Conservation (phyloP, 1,140 invertebrate species). For the Tetraneura akinire region DNA sequence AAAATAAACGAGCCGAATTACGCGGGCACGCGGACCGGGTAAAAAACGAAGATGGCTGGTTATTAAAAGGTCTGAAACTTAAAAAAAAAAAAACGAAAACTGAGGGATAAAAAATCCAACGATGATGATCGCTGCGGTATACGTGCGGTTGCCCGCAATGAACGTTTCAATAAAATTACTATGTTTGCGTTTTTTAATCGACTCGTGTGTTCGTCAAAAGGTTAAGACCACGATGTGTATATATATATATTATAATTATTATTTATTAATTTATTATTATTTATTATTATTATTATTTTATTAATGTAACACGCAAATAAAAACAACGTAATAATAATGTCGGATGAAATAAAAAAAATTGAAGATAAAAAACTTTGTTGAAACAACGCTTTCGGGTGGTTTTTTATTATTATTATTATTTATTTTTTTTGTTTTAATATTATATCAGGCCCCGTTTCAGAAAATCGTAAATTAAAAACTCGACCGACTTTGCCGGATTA, state of each 20-base stretch:
- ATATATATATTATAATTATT: too few relatives aligned
- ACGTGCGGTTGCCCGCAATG: too few relatives aligned
- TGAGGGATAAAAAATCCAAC: not conserved
- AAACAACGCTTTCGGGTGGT: not conserved
- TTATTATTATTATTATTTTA: too few relatives aligned
- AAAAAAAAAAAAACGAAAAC: too few relatives aligned
- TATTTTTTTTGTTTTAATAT: too few relatives aligned
- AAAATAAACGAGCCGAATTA: too few relatives aligned
- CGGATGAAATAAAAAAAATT: not conserved
- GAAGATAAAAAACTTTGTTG: not conserved
- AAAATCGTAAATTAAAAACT: conserved; percentile 48
- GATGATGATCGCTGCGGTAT: not conserved
- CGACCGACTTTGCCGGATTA: conserved; percentile 24
- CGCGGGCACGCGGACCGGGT: too few relatives aligned
- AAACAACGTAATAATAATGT: not conserved
- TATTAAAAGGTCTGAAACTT: not conserved
- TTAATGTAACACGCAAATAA: too few relatives aligned
- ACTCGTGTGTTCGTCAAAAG: not conserved
- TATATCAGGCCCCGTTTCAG: not conserved
- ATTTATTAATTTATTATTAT: too few relatives aligned
- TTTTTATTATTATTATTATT: too few relatives aligned
- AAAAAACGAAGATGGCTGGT: too few relatives aligned
- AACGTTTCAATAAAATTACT: not conserved
- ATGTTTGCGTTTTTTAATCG: not conserved
- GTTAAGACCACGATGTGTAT: too few relatives aligned